These are phyloP conservation scores for Neocrepidodera transversa DNA, from an alignment of 2,888 invertebrate genomes.

Conservation along the genomic window DNA sequence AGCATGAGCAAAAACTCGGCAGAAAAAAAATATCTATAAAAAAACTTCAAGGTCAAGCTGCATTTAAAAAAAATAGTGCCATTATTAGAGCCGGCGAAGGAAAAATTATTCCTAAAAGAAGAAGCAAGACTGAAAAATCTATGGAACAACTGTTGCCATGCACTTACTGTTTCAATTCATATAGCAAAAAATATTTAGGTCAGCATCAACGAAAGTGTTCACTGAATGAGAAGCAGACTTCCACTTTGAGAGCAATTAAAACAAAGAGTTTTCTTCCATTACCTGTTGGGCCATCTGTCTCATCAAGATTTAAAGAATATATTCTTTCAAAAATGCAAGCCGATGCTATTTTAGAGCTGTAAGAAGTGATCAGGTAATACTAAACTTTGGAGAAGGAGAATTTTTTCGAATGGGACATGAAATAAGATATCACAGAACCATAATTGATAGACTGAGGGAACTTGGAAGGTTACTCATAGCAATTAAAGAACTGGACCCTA, in stretches of 20 bases:
- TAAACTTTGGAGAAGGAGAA: conserved; percentile 16
- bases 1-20: neutral
- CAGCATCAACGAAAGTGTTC: neutral
- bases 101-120: conserved; percentile 1
- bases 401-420: conserved; percentile 16
- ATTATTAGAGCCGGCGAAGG: conserved; percentile 3
- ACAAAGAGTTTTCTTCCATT: conserved; percentile 7
- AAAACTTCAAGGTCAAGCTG: neutral
- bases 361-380: conserved; percentile 13
- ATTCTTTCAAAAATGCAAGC: conserved; percentile 11
- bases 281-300: conserved; percentile 15
- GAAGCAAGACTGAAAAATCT: neutral
- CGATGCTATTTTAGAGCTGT: conserved; percentile 4
- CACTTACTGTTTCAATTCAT: neutral
- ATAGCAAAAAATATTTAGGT: neutral
- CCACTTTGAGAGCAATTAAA: neutral
- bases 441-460: conserved; percentile 14
- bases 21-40: conserved; percentile 5
- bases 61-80: neutral
- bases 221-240: neutral
- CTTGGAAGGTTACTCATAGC: conserved; percentile 15
- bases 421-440: conserved; percentile 11
- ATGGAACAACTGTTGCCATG: neutral
- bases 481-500: conserved; percentile 3
- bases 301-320: conserved; percentile 12